A percentile compares a stretch with the other conserved stretches of the same genome.
phyloP scores from a whole-genome alignment of 2,888 invertebrate genomes.

The Acleris sparsana region DNA sequence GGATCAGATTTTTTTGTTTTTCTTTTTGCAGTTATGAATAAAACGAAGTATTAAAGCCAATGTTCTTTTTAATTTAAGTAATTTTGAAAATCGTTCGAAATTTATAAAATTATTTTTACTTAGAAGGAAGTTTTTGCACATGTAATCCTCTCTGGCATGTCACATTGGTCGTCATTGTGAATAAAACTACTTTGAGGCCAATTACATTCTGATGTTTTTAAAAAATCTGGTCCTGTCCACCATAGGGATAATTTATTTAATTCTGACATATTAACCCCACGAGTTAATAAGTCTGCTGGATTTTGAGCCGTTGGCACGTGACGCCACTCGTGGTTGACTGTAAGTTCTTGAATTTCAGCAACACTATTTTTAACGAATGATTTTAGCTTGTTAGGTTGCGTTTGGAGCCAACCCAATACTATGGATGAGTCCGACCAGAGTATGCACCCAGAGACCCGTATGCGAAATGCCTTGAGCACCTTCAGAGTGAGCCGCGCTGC shows the following conservation, averaged over 20 bases:
- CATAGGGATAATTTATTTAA: neutral
- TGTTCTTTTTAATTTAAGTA: constrained; percentile 3
- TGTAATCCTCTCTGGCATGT: neutral
- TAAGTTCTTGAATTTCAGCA: constrained; percentile 18
- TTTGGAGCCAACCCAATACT: constrained; percentile 3
- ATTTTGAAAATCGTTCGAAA: constrained; percentile 1
- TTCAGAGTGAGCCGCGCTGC: constrained; percentile 16
- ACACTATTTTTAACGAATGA: constrained; percentile 12
- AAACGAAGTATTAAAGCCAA: neutral
- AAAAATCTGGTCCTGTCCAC: constrained; percentile 2
- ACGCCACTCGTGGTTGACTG: neutral
- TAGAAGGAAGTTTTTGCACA: neutral
- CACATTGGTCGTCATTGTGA: neutral
- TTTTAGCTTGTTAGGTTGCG: constrained; percentile 7
- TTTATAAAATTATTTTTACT: neutral
- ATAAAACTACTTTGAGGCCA: constrained; percentile 3
- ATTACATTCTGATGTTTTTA: neutral
- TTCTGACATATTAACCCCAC: constrained; percentile 4
- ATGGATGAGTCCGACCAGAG: neutral
- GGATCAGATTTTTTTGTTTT: neutral
- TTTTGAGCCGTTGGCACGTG: constrained; percentile 5
- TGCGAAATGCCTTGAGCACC: constrained; percentile 9
- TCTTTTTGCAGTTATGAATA: neutral
- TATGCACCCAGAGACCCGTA: neutral
- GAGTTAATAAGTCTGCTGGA: constrained; percentile 3